Evolutionary conservation across 2,888 invertebrate genomes (phyloP).

Genomic region (Gastrophysa polygoni): DNA sequence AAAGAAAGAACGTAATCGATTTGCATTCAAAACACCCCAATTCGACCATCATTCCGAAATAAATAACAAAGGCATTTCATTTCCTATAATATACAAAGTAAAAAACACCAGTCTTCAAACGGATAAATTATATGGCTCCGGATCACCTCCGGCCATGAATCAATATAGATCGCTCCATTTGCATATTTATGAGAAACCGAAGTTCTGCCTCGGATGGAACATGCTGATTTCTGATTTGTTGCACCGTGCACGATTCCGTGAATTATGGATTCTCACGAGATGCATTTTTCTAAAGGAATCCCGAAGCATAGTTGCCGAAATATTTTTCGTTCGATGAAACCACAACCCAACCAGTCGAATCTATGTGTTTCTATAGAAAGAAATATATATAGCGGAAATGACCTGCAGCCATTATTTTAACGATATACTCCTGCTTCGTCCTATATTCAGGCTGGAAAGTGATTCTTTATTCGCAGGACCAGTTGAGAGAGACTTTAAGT

Average conservation of each 20-base stretch:
- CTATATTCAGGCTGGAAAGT: too few relatives aligned
- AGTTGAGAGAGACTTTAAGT: too few relatives aligned
- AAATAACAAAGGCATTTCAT: slow-evolving; percentile 12
- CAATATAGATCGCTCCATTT: slow-evolving; percentile 45
- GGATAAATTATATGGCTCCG: slow-evolving; percentile 43
- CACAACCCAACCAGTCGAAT: too few relatives aligned
- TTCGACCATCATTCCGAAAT: slow-evolving; percentile 1
- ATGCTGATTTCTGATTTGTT: slow-evolving; percentile 39
- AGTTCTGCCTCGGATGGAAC: slow-evolving; percentile 35
- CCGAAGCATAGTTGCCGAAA: neutral
- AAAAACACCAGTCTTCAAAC: slow-evolving; percentile 37
- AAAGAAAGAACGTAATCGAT: too few relatives aligned
- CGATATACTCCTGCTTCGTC: too few relatives aligned
- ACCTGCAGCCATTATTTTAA: too few relatives aligned
- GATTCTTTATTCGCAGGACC: too few relatives aligned
- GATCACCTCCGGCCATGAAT: slow-evolving; percentile 38
- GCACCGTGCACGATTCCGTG: slow-evolving; percentile 35
- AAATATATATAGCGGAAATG: too few relatives aligned
- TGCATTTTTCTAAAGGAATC: neutral
- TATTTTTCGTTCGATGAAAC: neutral
- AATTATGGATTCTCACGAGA: slow-evolving; percentile 26
- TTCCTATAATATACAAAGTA: slow-evolving; percentile 31
- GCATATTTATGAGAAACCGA: slow-evolving; percentile 44
- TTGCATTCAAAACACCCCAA: too few relatives aligned
- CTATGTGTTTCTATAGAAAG: too few relatives aligned